A percentile compares a stretch with the other conserved stretches of the same genome.
Conservation (phyloP, 2,797 vertebrate genomes). For the Notolepis coatsorum region DNA sequence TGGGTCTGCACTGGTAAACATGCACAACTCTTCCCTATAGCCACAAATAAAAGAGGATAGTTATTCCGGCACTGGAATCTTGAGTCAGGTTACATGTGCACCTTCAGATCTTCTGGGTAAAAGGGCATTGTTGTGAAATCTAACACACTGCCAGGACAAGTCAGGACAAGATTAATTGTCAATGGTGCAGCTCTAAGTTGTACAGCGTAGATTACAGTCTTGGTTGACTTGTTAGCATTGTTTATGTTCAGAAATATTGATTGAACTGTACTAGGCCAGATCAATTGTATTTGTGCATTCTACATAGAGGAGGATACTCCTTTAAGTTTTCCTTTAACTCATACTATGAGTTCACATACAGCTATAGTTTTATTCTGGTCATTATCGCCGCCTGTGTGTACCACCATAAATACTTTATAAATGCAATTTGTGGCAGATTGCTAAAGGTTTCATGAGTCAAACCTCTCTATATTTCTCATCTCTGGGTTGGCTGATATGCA, state of each 20-base stretch:
- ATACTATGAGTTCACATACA: constrained; percentile 26
- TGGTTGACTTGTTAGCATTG: too few relatives aligned
- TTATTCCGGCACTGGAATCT: too few relatives aligned
- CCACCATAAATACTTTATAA: constrained; percentile 56
- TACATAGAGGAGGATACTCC: constrained; percentile 29
- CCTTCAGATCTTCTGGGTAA: too few relatives aligned
- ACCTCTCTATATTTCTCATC: constrained; percentile 62
- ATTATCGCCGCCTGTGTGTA: constrained; percentile 52
- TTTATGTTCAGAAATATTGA: constrained; percentile 34
- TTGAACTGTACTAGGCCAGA: constrained; percentile 22
- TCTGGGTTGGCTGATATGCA: constrained; percentile 54
- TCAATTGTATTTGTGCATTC: constrained; percentile 6
- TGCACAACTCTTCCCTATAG: too few relatives aligned
- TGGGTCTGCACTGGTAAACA: too few relatives aligned
- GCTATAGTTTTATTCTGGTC: constrained; percentile 37
- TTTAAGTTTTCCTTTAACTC: constrained; percentile 42
- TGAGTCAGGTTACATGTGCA: too few relatives aligned
- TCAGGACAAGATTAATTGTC: too few relatives aligned
- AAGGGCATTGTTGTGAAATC: too few relatives aligned
- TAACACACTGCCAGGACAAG: too few relatives aligned
- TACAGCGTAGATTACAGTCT: constrained; percentile 7
- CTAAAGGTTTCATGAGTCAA: constrained; percentile 77
- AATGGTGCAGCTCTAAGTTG: constrained; percentile 37
- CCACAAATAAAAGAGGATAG: too few relatives aligned
- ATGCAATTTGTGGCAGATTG: constrained; percentile 55